These are phyloP conservation scores for Parazoanthus atlanticus DNA, from an alignment of 92 coral and sea anemone genomes.

Conservation along the genomic window DNA sequence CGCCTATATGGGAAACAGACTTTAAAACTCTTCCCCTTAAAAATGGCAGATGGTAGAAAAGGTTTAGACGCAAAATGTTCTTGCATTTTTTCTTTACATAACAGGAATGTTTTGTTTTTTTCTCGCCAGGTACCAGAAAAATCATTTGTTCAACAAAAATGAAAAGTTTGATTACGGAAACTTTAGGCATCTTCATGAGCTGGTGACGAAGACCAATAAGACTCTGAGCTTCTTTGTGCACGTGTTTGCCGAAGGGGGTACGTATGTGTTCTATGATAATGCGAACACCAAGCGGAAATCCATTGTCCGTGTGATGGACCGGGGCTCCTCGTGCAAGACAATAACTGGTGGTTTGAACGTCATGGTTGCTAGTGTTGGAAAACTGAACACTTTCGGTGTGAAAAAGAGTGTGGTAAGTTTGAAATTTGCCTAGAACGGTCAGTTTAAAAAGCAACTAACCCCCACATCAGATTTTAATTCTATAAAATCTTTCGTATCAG, in stretches of 20 bases:
- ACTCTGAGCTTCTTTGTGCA: constrained; percentile 72
- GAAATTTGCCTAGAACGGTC: neutral
- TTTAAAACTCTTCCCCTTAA: no score
- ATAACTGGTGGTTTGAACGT: constrained; percentile 30
- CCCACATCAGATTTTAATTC: no score
- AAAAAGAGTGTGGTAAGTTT: constrained; percentile 66
- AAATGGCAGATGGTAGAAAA: no score
- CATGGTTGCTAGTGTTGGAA: constrained; percentile 50
- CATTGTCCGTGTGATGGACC: constrained; percentile 75
- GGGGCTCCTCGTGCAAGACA: constrained; percentile 62
- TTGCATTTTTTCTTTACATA: no score
- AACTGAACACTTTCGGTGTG: constrained; percentile 62
- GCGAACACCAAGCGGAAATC: constrained; percentile 71
- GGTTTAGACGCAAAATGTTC: neutral
- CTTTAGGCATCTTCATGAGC: constrained; percentile 85
- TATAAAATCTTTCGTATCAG: no score
- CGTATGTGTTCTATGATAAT: constrained; percentile 94
- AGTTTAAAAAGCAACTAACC: no score
- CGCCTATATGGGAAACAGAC: no score
- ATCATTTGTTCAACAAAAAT: constrained; percentile 86
- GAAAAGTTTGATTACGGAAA: constrained; percentile 90
- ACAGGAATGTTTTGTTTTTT: neutral
- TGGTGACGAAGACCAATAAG: constrained; percentile 85
- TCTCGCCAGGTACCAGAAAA: constrained; percentile 71
- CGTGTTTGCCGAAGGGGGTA: constrained; percentile 86